Base-by-base conservation (phyloP, 1,140 invertebrate genomes). In the Drosophila varians region DNA sequence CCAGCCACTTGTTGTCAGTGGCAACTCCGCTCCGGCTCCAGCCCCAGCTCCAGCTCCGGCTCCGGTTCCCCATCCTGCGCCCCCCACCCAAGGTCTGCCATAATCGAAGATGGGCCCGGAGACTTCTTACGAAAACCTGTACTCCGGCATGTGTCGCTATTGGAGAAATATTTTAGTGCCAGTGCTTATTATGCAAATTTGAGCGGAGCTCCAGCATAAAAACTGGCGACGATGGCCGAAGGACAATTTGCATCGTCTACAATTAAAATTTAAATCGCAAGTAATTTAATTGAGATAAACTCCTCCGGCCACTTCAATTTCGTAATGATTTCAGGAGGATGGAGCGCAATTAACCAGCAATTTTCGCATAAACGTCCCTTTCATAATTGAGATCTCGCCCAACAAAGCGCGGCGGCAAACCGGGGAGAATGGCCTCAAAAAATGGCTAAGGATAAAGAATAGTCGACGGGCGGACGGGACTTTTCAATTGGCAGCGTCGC, bases 221-320 rank as follows among this genome's bases (percentile, higher is more conserved):
- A 72, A 73, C 57, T 51, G 57, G 73, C 45, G 42, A 78, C 68
- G 76, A 86, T 86, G 73, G 79, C 79, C 79, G 42, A 28, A 34
- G 71, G 79, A 64, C 46, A 42, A 38, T 74, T 75, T 73, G 56
- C 65, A 64, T 70, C 61, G 72, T 86, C 79, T 86, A 80, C 82
- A 84, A 84, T 84, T 84, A 86, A 84, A 84, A 84, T 84, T 84
- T 86, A 84, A 84, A 86, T 84, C 79, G 86, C 83, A 84, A 80
- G 76, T 80, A 84, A 84, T 86, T 84, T 84, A 84, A 84, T 84
- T 84, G 80, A 86, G 79, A 82, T 60, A 84, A 84, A 78, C 82
- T 73, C 52, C 38, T 46, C 72, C 57, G 72, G 43, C 69, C 49
- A 73, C 66, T 68, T 68, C 64, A 68, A 68, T 68, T 68, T 68